These are phyloP conservation scores for Sander lucioperca DNA, from an alignment of 2,113 vertebrate genomes.

Conservation along the genomic window DNA sequence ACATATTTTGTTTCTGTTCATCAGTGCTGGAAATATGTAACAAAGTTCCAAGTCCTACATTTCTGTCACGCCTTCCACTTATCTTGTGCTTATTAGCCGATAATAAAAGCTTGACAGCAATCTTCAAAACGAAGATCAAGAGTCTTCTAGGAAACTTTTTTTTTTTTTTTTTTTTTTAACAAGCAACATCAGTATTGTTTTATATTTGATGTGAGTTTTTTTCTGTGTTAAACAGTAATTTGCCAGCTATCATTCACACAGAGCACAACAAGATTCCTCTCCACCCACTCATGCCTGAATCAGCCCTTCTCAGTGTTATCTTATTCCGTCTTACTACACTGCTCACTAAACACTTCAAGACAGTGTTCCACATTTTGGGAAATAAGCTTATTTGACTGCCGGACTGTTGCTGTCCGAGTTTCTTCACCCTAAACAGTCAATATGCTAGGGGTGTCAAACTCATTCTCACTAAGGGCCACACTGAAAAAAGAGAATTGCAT, in stretches of 20 bases:
- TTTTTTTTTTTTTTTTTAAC: neutral
- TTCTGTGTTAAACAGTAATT: neutral
- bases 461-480: no score
- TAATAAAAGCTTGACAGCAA: constrained; percentile 25
- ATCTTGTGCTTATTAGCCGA: constrained; percentile 32
- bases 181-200: neutral
- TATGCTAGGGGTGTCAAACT: no score
- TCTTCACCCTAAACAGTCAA: neutral
- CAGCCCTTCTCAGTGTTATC: neutral
- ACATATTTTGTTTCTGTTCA: constrained; percentile 31
- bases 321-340: neutral
- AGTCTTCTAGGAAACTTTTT: neutral
- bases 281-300: neutral
- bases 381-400: neutral
- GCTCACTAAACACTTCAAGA: neutral
- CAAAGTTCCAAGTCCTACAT: constrained; percentile 32
- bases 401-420: neutral
- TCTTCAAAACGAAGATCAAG: constrained; percentile 12
- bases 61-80: constrained; percentile 21
- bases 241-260: neutral
- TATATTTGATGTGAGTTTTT: neutral
- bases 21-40: constrained; percentile 30
- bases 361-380: neutral
- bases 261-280: neutral
- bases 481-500: no score